Conservation (phyloP, 1,140 invertebrate species). For the Steinernema khuongi region DNA sequence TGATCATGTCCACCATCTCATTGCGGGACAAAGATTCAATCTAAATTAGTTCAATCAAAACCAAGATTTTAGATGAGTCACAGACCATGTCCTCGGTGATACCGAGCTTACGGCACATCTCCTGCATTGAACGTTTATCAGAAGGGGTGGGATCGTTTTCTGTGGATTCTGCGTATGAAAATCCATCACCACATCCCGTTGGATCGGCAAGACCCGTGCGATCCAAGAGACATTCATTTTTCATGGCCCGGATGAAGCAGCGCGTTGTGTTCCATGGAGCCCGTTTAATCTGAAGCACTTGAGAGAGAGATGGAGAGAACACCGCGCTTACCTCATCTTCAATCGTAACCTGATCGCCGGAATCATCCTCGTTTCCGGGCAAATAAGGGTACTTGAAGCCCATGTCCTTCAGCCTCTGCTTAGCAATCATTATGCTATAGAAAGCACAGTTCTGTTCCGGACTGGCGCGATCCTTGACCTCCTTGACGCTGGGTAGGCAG, state of each 20-base stretch:
- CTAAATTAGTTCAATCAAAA: slow-evolving; percentile 28
- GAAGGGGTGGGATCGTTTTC: slow-evolving; percentile 69
- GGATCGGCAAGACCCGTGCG: slow-evolving; percentile 78
- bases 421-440: slow-evolving; percentile 93
- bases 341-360: slow-evolving; percentile 90
- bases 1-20: slow-evolving; percentile 97
- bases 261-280: slow-evolving; percentile 87
- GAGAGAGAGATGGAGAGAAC: neutral
- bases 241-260: slow-evolving; percentile 93
- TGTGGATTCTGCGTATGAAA: slow-evolving; percentile 90
- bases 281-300: slow-evolving; percentile 64
- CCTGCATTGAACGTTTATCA: slow-evolving; percentile 97
- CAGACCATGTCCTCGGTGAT: slow-evolving; percentile 87
- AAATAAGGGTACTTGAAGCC: slow-evolving; percentile 96
- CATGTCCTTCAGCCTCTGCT: slow-evolving; percentile 70
- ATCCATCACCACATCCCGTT: slow-evolving; percentile 89
- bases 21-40: slow-evolving; percentile 72
- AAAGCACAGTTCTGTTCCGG: slow-evolving; percentile 97
- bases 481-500: slow-evolving; percentile 85
- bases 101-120: slow-evolving; percentile 85
- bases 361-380: slow-evolving; percentile 92
- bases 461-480: slow-evolving; percentile 93
- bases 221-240: slow-evolving; percentile 89
- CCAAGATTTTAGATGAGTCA: too few species aligned
- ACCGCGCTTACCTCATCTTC: slow-evolving; percentile 81